phyloP scores from a whole-genome alignment of 2,888 invertebrate genomes.

The Zonitis immaculata region DNA sequence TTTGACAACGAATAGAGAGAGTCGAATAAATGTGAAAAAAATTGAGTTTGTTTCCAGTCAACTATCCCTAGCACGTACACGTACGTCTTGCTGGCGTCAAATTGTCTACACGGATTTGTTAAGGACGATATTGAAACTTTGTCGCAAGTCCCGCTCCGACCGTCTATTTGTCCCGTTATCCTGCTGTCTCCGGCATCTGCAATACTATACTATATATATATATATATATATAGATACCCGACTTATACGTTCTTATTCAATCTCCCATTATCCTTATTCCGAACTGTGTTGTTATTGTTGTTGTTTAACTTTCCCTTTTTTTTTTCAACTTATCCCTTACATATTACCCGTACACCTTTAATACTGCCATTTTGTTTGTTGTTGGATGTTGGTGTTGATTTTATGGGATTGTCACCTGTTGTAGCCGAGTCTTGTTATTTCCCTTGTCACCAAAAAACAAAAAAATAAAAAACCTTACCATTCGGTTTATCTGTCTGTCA shows the following conservation, averaged over 20 bases:
- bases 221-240: too few relatives aligned
- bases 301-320: slow-evolving; percentile 6
- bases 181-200: slow-evolving; percentile 31
- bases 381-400: too few relatives aligned
- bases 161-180: slow-evolving; percentile 38
- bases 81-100: slow-evolving; percentile 8
- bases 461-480: too few relatives aligned
- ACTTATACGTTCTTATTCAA: slow-evolving; percentile 43
- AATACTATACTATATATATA: too few relatives aligned
- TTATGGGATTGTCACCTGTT: too few relatives aligned
- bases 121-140: slow-evolving; percentile 18
- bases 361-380: too few relatives aligned
- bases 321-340: background rate
- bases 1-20: background rate
- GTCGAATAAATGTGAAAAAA: background rate
- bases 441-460: too few relatives aligned
- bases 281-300: too few relatives aligned
- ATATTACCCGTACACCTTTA: too few relatives aligned
- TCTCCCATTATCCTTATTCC: slow-evolving; percentile 44
- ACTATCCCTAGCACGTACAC: background rate
- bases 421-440: too few relatives aligned
- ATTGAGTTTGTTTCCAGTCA: too few relatives aligned
- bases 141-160: slow-evolving; percentile 26
- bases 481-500: too few relatives aligned
- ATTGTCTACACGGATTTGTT: slow-evolving; percentile 19